Conservation (phyloP, 2,888 invertebrate species). For the Clivina fossor region DNA sequence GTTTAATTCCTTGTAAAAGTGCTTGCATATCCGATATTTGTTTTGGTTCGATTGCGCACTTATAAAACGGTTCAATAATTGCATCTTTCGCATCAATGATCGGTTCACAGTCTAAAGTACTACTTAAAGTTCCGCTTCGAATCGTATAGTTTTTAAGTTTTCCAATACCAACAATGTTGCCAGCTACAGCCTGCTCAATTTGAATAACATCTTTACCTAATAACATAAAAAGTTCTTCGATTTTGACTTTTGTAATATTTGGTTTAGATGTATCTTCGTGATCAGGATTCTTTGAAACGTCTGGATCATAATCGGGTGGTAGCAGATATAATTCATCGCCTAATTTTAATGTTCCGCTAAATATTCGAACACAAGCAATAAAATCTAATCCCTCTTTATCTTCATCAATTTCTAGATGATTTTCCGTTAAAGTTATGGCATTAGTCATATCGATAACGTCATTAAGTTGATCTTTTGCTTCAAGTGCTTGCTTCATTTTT, state of each 20-base stretch:
- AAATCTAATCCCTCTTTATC: slow-evolving; percentile 63
- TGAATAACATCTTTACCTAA: slow-evolving; percentile 90
- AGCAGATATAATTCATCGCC: slow-evolving; percentile 82
- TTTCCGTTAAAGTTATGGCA: slow-evolving; percentile 41
- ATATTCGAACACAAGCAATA: slow-evolving; percentile 90
- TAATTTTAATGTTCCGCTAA: slow-evolving; percentile 78
- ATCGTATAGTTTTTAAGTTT: slow-evolving; percentile 81
- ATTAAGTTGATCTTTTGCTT: slow-evolving; percentile 31
- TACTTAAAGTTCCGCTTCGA: slow-evolving; percentile 88
- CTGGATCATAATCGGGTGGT: slow-evolving; percentile 86
- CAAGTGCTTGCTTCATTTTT: slow-evolving; percentile 17
- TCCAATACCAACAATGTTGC: slow-evolving; percentile 89
- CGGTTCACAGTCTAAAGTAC: slow-evolving; percentile 78
- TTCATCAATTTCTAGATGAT: slow-evolving; percentile 42
- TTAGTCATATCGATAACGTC: slow-evolving; percentile 42
- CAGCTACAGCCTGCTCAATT: slow-evolving; percentile 80
- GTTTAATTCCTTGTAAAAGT: slow-evolving; percentile 72
- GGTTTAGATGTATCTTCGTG: slow-evolving; percentile 44
- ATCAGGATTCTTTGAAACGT: slow-evolving; percentile 36
- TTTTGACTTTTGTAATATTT: slow-evolving; percentile 57
- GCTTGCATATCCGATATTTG: slow-evolving; percentile 77
- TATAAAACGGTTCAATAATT: slow-evolving; percentile 80
- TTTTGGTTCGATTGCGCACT: slow-evolving; percentile 90
- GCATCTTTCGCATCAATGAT: slow-evolving; percentile 79
- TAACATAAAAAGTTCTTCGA: slow-evolving; percentile 81